Percentiles rank a stretch among this genome's conserved stretches.
These are phyloP conservation scores for Drosophila ercepeae DNA, from an alignment of 1,140 invertebrate species.

Conservation along the genomic window DNA sequence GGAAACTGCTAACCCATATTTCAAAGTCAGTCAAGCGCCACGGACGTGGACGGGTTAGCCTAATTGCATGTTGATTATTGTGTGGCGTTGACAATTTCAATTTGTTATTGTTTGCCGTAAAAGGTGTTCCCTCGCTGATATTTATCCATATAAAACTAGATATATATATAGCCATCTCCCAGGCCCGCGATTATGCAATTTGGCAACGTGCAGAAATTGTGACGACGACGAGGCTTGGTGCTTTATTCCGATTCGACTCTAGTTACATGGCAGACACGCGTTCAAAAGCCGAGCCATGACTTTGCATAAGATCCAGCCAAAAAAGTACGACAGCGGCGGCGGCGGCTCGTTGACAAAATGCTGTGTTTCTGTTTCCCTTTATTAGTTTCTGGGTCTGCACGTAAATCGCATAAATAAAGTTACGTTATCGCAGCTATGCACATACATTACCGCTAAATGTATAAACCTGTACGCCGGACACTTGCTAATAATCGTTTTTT, in stretches of 20 bases:
- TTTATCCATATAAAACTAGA: conserved; percentile 1
- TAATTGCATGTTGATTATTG: conserved; percentile 74
- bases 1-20: conserved; percentile 70
- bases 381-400: conserved; percentile 52
- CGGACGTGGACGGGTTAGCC: conserved; percentile 62
- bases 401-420: conserved; percentile 72
- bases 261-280: conserved; percentile 53
- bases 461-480: conserved; percentile 12
- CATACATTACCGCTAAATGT: conserved; percentile 8
- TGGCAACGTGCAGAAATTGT: conserved; percentile 78
- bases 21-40: conserved; percentile 73
- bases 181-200: conserved; percentile 62
- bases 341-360: conserved; percentile 2
- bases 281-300: conserved; percentile 64
- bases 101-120: conserved; percentile 64
- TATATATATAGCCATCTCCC: conserved; percentile 17
- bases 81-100: conserved; percentile 71
- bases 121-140: conserved; percentile 46
- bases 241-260: conserved; percentile 42
- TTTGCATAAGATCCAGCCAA: conserved; percentile 74
- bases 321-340: no score
- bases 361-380: conserved; percentile 16
- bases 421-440: conserved; percentile 62
- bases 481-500: conserved; percentile 36
- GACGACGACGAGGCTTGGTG: conserved; percentile 41